Evolutionary conservation across 1,140 invertebrate genomes (phyloP), one percentile per base, ranked within the genome.

Genomic region (Drosophila ambigua): DNA sequence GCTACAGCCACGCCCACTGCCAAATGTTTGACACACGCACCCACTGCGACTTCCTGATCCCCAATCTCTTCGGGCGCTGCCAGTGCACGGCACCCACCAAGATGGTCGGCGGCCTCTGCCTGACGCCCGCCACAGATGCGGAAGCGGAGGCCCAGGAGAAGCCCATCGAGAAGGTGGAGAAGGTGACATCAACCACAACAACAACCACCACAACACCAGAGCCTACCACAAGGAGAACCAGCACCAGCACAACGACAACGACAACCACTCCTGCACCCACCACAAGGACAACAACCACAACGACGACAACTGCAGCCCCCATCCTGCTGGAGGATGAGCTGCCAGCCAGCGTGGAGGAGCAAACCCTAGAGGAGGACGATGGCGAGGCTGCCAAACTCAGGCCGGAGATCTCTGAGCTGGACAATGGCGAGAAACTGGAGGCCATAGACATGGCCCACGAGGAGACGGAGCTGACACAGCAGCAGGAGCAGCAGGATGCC

Each of bases 1-100:
- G 97, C 90, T 97, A 97, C 92, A 97, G 96, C 82, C 96, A 98
- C 87, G 95, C 95, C 46, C 97, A 98, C 89, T 98, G 97, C 90
- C 94, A 94, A 58, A 93, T 97, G 66, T 96, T 95, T 93, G 96
- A 96, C 74, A 94, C 93, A 49, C 95, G 96, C 74, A 96, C 95
- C 52, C 95, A 97, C 79, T 98, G 97, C 66, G 96, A 97, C 91
- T 98, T 96, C 90, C 93, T 97, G 5, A 97, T 98, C 69, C 96
- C 96, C 9, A 96, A 97, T 91, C 94, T 98, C 5, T 97, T 97
- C 84, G 97, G 97, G 46, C 94, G 96, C 84, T 98, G 97, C 85
- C 94, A 95, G 58, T 98, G 97, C 90, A 96, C 95, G 63, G 93
- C 94, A 2, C 94, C 94, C 20, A 95, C 94, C 87, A 94, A 94